Conservation (phyloP, 2,113 vertebrate species). For the Nannobrachium achirus region DNA sequence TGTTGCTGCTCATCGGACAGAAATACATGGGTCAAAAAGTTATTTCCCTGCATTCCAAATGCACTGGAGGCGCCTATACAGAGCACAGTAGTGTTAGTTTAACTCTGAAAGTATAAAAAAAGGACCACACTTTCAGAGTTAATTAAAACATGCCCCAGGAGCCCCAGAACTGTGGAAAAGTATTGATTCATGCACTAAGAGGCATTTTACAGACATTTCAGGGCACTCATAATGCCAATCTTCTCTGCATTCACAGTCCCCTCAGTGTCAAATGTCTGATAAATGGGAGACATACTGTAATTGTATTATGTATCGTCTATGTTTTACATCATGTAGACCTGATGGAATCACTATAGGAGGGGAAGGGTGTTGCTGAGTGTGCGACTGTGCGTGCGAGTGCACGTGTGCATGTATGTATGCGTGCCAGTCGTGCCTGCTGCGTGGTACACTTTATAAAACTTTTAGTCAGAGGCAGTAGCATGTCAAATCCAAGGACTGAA, state of each 20-base stretch:
- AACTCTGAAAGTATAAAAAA: too few species aligned
- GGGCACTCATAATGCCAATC: not conserved
- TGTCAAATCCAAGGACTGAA: too few species aligned
- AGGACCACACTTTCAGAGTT: too few species aligned
- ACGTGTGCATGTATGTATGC: not conserved
- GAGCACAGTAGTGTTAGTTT: too few species aligned
- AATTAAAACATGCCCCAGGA: not conserved
- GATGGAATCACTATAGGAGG: not conserved
- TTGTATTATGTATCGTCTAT: too few species aligned
- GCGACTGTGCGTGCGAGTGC: not conserved
- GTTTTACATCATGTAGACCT: not conserved
- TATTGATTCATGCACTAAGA: not conserved
- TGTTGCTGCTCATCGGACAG: too few species aligned
- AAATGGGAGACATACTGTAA: constrained; percentile 18
- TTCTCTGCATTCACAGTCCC: not conserved
- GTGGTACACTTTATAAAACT: too few species aligned
- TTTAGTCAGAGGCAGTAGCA: too few species aligned
- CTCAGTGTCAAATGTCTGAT: not conserved
- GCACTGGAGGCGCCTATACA: not conserved
- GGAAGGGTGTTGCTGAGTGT: not conserved
- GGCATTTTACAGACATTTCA: not conserved
- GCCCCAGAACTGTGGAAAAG: not conserved
- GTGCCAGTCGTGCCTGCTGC: not conserved
- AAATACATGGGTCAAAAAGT: too few species aligned
- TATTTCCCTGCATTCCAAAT: not conserved